Evolutionary conservation across 2,888 invertebrate species (phyloP).

Genomic region (Cosmopolites sordidus): DNA sequence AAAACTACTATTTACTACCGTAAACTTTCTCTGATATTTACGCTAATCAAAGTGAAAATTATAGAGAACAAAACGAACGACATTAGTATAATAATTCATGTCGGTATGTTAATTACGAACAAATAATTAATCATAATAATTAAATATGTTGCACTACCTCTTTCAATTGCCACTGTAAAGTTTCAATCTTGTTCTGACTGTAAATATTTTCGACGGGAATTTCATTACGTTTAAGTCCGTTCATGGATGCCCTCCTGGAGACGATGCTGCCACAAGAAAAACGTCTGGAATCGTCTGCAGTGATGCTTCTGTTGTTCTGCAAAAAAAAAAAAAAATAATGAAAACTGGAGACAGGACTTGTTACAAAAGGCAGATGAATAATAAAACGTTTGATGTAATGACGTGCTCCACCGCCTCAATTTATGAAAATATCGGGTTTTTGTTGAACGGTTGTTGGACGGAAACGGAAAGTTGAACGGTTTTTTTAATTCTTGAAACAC

Average conservation of each 20-base stretch:
- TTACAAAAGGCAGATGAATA: too few species aligned
- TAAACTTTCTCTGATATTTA: too few species aligned
- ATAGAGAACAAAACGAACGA: too few species aligned
- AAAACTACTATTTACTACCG: too few species aligned
- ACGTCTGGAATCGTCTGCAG: slow-evolving; percentile 21
- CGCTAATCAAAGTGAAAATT: too few species aligned
- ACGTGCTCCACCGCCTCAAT: too few species aligned
- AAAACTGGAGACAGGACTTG: too few species aligned
- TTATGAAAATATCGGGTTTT: too few species aligned
- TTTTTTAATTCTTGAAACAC: too few species aligned
- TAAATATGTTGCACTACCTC: slow-evolving; percentile 60
- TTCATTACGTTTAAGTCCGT: slow-evolving; percentile 40
- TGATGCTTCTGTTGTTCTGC: slow-evolving; percentile 18
- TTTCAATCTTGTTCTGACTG: slow-evolving; percentile 64
- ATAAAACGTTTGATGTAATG: too few species aligned
- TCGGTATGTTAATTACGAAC: not conserved
- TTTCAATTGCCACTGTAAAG: slow-evolving; percentile 68
- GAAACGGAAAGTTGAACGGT: too few species aligned
- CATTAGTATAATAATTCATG: not conserved
- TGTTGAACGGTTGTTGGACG: too few species aligned
- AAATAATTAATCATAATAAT: not conserved
- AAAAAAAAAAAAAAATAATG: slow-evolving; percentile 8
- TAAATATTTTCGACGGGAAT: slow-evolving; percentile 57
- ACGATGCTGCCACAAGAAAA: slow-evolving; percentile 21
- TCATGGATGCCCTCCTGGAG: slow-evolving; percentile 31